phyloP scores from a whole-genome alignment of 2,888 invertebrate species.

The Merodon equestris region DNA sequence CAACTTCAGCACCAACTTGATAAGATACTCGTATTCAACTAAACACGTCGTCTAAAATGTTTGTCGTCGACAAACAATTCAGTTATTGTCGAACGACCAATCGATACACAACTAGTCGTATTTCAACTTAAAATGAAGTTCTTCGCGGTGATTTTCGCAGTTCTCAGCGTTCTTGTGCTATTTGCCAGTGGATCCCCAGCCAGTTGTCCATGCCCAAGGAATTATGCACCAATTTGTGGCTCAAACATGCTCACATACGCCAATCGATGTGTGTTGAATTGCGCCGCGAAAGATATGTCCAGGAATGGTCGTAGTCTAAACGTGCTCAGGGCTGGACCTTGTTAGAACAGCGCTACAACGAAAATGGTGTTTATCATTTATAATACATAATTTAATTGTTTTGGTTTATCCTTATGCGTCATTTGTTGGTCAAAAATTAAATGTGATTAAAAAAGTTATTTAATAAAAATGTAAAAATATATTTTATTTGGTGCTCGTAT shows the following conservation, averaged over 20 bases:
- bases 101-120: background rate
- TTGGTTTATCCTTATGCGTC: no score
- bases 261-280: constrained; percentile 74
- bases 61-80: no score
- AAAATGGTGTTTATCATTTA: background rate
- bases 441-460: no score
- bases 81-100: background rate
- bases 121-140: constrained; percentile 50
- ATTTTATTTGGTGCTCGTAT: no score
- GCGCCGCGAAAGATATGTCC: constrained; percentile 69
- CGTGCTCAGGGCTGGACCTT: constrained; percentile 71
- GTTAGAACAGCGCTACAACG: constrained; percentile 65
- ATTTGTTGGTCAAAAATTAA: no score
- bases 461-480: no score
- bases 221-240: constrained; percentile 74
- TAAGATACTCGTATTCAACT: no score
- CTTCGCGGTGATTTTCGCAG: constrained; percentile 56
- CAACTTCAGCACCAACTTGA: no score
- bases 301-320: constrained; percentile 73
- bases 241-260: constrained; percentile 72
- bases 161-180: constrained; percentile 68
- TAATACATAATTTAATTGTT: no score
- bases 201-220: constrained; percentile 74
- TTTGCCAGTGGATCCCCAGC: constrained; percentile 43
- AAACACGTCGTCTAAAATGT: no score